phyloP scores from a whole-genome alignment of 2,113 vertebrate species.

The Falcunculus frontatus region DNA sequence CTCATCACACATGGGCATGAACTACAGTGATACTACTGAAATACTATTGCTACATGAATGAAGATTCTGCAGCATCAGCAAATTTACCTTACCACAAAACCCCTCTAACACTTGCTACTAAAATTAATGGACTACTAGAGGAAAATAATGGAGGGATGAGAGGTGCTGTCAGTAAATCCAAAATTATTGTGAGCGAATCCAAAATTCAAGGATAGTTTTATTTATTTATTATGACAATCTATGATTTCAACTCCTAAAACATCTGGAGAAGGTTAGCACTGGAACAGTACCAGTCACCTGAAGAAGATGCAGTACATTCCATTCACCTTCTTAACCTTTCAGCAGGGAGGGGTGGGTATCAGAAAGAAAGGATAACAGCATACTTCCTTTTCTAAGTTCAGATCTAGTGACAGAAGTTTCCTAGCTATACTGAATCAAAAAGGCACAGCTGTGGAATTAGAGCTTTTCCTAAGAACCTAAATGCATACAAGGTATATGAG shows the following conservation, averaged over 20 bases:
- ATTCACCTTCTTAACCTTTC: not conserved
- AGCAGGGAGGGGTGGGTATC: not conserved
- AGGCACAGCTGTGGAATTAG: not conserved
- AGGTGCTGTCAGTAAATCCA: not conserved
- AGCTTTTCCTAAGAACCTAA: not conserved
- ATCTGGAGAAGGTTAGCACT: not conserved
- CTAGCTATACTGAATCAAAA: not conserved
- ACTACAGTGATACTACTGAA: not conserved
- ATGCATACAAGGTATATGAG: not conserved
- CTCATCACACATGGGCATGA: not conserved
- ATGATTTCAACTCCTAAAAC: not conserved
- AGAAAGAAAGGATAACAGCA: not conserved
- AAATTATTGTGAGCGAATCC: not conserved
- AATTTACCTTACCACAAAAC: not conserved
- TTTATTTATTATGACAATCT: not conserved
- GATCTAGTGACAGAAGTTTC: not conserved
- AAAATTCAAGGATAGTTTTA: not conserved
- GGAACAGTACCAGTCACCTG: not conserved
- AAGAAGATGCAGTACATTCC: not conserved
- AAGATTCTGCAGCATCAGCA: constrained; percentile 3
- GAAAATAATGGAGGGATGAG: not conserved
- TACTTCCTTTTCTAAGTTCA: not conserved
- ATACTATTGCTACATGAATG: not conserved
- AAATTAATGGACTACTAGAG: not conserved
- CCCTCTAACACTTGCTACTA: not conserved